Evolutionary conservation across 1,140 invertebrate species (phyloP), one percentile per base, ranked within the genome.

Genomic region (Drosophila baimaii): DNA sequence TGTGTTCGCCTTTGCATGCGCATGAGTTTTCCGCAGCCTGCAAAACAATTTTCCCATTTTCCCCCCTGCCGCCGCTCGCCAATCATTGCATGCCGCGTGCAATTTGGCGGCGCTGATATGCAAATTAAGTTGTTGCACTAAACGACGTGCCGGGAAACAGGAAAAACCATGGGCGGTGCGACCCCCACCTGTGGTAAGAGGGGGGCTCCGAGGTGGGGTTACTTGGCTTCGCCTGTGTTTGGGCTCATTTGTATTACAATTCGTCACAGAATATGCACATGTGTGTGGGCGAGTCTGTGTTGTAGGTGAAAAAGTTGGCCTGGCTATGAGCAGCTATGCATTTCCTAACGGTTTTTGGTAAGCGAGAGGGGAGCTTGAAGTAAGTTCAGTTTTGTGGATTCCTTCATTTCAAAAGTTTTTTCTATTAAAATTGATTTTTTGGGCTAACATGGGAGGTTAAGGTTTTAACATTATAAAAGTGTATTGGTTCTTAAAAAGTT

Each of bases 101-200:
- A 88, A 88, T 88, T 88, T 88, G 84, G 83, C 74, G 61, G 79
- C 79, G 83, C 83, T 88, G 83, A 88, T 88, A 88, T 88, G 83
- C 85, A 88, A 88, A 88, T 88, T 88, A 88, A 88, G 83, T 88
- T 88, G 84, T 88, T 88, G 84, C 84, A 82, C 84, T 88, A 88
- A 88, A 88, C 84, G 84, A 88, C 84, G 84, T 88, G 83, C 84
- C 83, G 77, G 83, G 79, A 83, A 89, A 86, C 84, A 73, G 80
- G 84, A 74, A 56, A 68, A 77, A 19, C 69, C 66, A 58, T 71
- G 69, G 52, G 31, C 25, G 46, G 21, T 33, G 37, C 12, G 15
- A 10, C 47, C n/a, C 9, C 25, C 46, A 23, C 43, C 29, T 33
- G 17, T 21, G 10, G 12, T 13, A 19, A 13, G 29, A 15, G 13